Evolutionary conservation across 2,113 vertebrate species (phyloP).

Genomic region (Malaclemys terrapin): DNA sequence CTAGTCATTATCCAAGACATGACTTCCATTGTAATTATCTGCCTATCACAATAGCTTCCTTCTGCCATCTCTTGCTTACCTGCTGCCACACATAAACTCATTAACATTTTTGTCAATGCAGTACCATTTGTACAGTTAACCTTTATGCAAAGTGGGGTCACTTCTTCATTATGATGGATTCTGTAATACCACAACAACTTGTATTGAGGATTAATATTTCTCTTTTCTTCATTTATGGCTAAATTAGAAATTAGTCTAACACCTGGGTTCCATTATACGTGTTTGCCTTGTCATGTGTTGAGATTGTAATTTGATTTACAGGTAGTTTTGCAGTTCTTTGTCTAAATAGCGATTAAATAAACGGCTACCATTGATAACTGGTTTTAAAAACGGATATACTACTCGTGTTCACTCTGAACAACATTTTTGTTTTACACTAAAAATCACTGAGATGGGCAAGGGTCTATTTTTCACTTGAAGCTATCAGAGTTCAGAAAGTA

Average conservation of each 20-base stretch:
- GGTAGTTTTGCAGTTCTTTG: conserved; percentile 38
- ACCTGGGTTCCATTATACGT: conserved; percentile 72
- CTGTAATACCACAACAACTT: conserved; percentile 71
- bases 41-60: conserved; percentile 64
- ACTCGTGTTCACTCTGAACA: neutral
- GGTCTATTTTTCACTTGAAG: neutral
- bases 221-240: conserved; percentile 77
- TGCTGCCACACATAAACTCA: conserved; percentile 69
- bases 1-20: conserved; percentile 72
- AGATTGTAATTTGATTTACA: conserved; percentile 62
- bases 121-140: conserved; percentile 71
- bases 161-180: conserved; percentile 77
- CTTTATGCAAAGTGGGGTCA: conserved; percentile 71
- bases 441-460: neutral
- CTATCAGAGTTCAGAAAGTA: neutral
- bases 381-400: conserved; percentile 38
- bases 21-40: conserved; percentile 78
- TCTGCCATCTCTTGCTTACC: conserved; percentile 62
- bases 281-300: conserved; percentile 60
- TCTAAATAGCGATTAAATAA: conserved; percentile 34
- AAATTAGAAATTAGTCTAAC: conserved; percentile 79
- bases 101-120: conserved; percentile 71
- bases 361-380: conserved; percentile 23
- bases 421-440: neutral
- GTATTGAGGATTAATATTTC: conserved; percentile 71